Evolutionary conservation across 1,140 invertebrate species (phyloP), one percentile per base, ranked within the genome.

Genomic region (Brachionus manjavacas): DNA sequence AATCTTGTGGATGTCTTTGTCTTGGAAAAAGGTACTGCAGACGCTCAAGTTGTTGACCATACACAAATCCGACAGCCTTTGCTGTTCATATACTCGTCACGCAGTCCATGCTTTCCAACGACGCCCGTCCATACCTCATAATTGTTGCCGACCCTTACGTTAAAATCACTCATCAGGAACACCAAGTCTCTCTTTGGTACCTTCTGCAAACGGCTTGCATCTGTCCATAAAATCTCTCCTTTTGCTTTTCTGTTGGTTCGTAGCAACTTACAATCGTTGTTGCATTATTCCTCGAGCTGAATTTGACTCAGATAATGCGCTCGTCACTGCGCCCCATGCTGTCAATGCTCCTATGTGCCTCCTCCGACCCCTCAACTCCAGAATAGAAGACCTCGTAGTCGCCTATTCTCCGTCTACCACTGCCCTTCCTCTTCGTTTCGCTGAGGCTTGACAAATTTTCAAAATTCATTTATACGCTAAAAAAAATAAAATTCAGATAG

Each of bases 361-460:
- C 25, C 12, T 79, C 8, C 23, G 25, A 46, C 31, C 16, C 76
- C 43, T 79, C 52, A 14, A 41, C 14, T 14, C 76, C 35, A 39
- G 76, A 79, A 46, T 72, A 79, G 31, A 79, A 79, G 7, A 79
- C 43, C 7, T 31, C 43, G 31, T 79, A 41, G 41, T 46, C 76
- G n/a, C 43, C 16, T 35, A 35, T 52, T 31, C 11, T 79, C 14
- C 31, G 3, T 31, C 3, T 31, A 31, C n/a, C n/a, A n/a, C n/a
- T n/a, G n/a, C n/a, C n/a, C n/a, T n/a, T n/a, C n/a, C n/a, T n/a
- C n/a, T n/a, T n/a, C n/a, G n/a, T n/a, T n/a, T n/a, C n/a, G n/a
- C n/a, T n/a, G n/a, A n/a, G n/a, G n/a, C n/a, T n/a, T n/a, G n/a
- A n/a, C n/a, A n/a, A n/a, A n/a, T n/a, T n/a, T n/a, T n/a, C n/a